Percentiles rank a stretch among this genome's conserved stretches.
Conservation (phyloP, 2,113 vertebrate genomes). For the Planiliza haematocheilus region DNA sequence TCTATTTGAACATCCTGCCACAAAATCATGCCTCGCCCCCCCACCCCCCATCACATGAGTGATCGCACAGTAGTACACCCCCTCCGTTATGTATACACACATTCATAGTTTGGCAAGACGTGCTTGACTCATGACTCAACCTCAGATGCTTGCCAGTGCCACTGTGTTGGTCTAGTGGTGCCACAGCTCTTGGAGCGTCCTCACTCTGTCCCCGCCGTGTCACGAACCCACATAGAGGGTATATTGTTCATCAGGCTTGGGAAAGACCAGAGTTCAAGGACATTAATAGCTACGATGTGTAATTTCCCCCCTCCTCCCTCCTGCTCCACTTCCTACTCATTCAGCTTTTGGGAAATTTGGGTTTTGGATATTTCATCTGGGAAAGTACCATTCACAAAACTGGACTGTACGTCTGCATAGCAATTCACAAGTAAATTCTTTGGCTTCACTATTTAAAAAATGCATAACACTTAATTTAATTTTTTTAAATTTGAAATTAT, state of each 20-base stretch:
- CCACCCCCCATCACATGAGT: constrained; percentile 53
- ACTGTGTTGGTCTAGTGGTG: constrained; percentile 76
- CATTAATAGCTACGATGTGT: constrained; percentile 81
- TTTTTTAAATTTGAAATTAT: neutral
- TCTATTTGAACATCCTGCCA: constrained; percentile 64
- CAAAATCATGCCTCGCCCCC: neutral
- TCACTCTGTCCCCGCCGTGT: constrained; percentile 68
- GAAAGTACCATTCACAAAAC: constrained; percentile 70
- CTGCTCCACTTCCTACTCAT: constrained; percentile 68
- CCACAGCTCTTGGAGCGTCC: constrained; percentile 65
- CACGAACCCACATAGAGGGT: constrained; percentile 75
- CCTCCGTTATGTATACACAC: constrained; percentile 75
- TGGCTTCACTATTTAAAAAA: neutral
- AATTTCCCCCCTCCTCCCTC: constrained; percentile 67
- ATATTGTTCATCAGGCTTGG: constrained; percentile 79
- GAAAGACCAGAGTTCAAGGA: constrained; percentile 79
- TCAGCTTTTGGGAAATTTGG: constrained; percentile 67
- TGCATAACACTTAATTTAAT: neutral
- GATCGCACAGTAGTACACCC: constrained; percentile 40
- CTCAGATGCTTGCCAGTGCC: constrained; percentile 61
- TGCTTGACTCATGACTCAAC: constrained; percentile 79
- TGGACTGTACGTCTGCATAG: constrained; percentile 14
- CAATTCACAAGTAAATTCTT: constrained; percentile 4
- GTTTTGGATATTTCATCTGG: constrained; percentile 60
- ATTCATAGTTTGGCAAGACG: constrained; percentile 72